phyloP scores from a whole-genome alignment of 1,140 invertebrate genomes.

The Ceratina australensis region DNA sequence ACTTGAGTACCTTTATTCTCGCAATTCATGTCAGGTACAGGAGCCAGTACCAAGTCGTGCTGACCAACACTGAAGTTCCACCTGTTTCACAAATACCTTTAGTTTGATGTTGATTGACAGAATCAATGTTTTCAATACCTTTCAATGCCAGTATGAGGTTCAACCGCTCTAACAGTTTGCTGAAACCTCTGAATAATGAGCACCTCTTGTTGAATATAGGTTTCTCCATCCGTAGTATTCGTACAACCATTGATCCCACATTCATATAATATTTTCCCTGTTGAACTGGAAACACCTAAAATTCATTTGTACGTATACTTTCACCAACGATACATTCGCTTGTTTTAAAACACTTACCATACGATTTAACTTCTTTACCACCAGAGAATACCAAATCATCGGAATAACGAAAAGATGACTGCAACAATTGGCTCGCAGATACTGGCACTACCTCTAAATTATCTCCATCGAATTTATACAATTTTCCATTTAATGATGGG shows the following conservation, averaged over 20 bases:
- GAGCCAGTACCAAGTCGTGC: slow-evolving; percentile 87
- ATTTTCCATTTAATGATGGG: slow-evolving; percentile 92
- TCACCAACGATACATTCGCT: background rate
- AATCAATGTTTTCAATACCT: slow-evolving; percentile 79
- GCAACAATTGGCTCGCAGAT: slow-evolving; percentile 90
- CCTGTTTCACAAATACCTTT: slow-evolving; percentile 74
- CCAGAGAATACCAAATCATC: slow-evolving; percentile 94
- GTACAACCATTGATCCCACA: slow-evolving; percentile 88
- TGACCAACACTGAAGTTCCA: slow-evolving; percentile 98
- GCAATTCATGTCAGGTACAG: slow-evolving; percentile 79
- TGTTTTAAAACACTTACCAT: slow-evolving; percentile 74
- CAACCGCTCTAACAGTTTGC: slow-evolving; percentile 92
- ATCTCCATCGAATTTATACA: slow-evolving; percentile 95
- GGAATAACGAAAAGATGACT: slow-evolving; percentile 90
- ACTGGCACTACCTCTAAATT: slow-evolving; percentile 92
- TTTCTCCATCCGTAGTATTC: slow-evolving; percentile 79
- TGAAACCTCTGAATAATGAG: slow-evolving; percentile 89
- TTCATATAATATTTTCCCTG: slow-evolving; percentile 89
- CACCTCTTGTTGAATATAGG: slow-evolving; percentile 81
- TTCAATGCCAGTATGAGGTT: slow-evolving; percentile 90
- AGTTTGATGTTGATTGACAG: no score
- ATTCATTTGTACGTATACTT: slow-evolving; percentile 14
- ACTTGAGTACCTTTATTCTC: slow-evolving; percentile 70
- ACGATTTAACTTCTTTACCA: slow-evolving; percentile 84
- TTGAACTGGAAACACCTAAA: slow-evolving; percentile 85